Percentiles rank a stretch among this genome's conserved stretches.
Evolutionary conservation across 1,140 invertebrate genomes (phyloP).

Genomic region (Notospermus geniculatus): DNA sequence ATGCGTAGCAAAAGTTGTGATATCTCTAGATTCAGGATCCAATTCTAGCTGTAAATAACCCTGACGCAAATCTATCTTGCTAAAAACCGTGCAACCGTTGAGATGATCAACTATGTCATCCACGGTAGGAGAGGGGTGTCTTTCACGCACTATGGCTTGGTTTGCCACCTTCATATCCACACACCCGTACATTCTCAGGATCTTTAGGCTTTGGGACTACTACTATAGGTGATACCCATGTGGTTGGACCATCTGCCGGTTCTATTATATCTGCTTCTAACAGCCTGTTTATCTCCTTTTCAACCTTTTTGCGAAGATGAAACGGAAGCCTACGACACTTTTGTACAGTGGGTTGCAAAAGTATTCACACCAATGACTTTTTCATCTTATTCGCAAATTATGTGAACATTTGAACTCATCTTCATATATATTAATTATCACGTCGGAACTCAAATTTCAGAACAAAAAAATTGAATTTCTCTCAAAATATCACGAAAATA

Average conservation of each 20-base stretch:
- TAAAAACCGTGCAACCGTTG: conserved; percentile 33
- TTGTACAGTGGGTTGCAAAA: no score
- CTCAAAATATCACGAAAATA: no score
- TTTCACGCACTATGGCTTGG: conserved; percentile 32
- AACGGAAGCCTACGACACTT: conserved; percentile 24
- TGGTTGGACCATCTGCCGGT: conserved; percentile 30
- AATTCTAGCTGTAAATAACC: conserved; percentile 38
- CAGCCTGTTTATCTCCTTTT: conserved; percentile 25
- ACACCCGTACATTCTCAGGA: conserved; percentile 25
- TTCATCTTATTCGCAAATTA: no score
- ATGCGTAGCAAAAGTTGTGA: conserved; percentile 33
- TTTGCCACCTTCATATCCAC: conserved; percentile 40
- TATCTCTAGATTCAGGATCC: conserved; percentile 23
- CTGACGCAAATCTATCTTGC: conserved; percentile 33
- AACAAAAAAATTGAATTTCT: no score
- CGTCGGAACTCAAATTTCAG: no score
- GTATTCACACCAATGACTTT: no score
- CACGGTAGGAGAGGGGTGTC: conserved; percentile 36
- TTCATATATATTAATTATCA: no score
- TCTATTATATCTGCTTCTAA: conserved; percentile 32
- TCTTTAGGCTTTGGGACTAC: conserved; percentile 19
- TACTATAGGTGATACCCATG: conserved; percentile 40
- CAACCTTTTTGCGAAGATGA: conserved; percentile 27
- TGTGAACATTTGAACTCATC: no score
- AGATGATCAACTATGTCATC: conserved; percentile 30